phyloP scores from a whole-genome alignment of 1,140 invertebrate species.

The Lordiphosa stackelbergi region DNA sequence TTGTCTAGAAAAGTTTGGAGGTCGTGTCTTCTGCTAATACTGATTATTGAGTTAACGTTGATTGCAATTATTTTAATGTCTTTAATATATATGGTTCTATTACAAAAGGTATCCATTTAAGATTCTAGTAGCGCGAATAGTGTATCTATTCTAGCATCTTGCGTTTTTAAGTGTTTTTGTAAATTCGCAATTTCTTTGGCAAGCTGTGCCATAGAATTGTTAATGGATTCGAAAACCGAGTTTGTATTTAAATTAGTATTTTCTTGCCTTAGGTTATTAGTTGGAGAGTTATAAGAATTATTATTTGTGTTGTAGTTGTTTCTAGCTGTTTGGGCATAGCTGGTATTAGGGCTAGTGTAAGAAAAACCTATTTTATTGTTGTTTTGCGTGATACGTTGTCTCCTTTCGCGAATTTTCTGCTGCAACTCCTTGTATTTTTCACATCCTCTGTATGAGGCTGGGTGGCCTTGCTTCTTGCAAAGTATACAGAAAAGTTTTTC shows the following conservation, averaged over 20 bases:
- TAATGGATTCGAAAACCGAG: neutral
- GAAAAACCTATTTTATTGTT: neutral
- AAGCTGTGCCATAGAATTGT: neutral
- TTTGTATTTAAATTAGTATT: neutral
- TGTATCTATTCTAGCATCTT: conserved; percentile 2
- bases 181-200: neutral
- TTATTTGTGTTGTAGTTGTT: neutral
- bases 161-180: neutral
- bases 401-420: neutral
- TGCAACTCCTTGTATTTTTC: neutral
- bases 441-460: neutral
- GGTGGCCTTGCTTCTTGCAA: neutral
- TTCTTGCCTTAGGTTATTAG: neutral
- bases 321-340: conserved; percentile 1
- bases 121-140: neutral
- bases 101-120: too few species aligned
- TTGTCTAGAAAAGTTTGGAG: too few species aligned
- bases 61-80: too few species aligned
- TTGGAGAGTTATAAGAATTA: neutral
- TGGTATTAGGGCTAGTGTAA: neutral
- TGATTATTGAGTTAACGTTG: too few species aligned
- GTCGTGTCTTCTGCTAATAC: too few species aligned
- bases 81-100: too few species aligned
- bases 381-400: neutral
- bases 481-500: neutral